These are phyloP conservation scores for Deroptyus accipitrinus DNA, from an alignment of 2,113 vertebrate species.

Conservation along the genomic window DNA sequence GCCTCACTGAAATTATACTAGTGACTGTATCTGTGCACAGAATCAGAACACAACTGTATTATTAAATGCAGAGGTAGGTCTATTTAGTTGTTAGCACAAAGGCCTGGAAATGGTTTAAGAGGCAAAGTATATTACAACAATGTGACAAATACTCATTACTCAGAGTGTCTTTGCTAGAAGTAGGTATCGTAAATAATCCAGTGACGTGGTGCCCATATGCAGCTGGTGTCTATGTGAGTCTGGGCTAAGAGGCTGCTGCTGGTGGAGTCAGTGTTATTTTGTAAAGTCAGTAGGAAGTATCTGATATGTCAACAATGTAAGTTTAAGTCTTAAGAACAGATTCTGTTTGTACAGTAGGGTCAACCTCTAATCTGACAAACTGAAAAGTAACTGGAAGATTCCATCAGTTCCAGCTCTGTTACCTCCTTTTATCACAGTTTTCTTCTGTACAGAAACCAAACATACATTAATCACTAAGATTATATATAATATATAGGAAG, in stretches of 20 bases:
- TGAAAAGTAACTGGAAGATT: background rate
- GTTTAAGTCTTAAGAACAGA: background rate
- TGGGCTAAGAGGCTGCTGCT: background rate
- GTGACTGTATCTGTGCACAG: background rate
- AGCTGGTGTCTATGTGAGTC: background rate
- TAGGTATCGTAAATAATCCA: background rate
- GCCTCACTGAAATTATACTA: background rate
- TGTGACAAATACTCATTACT: background rate
- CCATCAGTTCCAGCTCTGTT: background rate
- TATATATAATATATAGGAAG: background rate
- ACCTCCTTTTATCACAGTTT: background rate
- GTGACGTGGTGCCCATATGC: accelerated
- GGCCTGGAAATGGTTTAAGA: background rate
- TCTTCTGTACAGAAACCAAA: conserved; percentile 14
- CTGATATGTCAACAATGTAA: background rate
- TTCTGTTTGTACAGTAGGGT: background rate
- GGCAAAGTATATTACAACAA: background rate
- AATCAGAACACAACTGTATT: background rate
- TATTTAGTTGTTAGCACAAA: background rate
- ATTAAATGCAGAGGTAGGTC: background rate
- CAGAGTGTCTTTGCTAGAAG: background rate
- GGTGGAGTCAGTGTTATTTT: background rate
- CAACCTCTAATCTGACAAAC: background rate
- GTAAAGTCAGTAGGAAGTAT: background rate
- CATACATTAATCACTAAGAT: background rate